phyloP scores from a whole-genome alignment of 2,888 invertebrate genomes.

The Drosophila paranaensis region DNA sequence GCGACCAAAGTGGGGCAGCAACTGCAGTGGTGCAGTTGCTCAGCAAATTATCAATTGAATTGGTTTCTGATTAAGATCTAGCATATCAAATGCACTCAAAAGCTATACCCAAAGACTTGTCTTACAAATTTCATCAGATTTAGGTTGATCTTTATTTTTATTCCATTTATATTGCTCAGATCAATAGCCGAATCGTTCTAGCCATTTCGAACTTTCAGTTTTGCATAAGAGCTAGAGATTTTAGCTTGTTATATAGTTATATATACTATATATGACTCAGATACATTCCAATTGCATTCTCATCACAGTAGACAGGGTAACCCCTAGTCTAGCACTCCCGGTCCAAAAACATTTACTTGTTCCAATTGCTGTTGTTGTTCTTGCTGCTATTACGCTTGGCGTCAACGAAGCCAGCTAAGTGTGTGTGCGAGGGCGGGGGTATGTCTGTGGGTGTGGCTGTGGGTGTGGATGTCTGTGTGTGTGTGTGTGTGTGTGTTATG shows the following conservation, averaged over 20 bases:
- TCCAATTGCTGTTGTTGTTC: constrained; percentile 8
- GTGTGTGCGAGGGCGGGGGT: constrained; percentile 12
- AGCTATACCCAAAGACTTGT: background rate
- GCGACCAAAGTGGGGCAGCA: background rate
- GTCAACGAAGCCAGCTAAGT: constrained; percentile 67
- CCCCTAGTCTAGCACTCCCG: background rate
- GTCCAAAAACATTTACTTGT: background rate
- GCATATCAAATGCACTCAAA: background rate
- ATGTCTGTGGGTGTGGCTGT: background rate
- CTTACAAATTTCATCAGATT: background rate
- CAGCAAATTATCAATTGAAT: background rate
- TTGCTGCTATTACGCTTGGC: constrained; percentile 50
- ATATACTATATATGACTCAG: no score
- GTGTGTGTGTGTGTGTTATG: constrained; percentile 33
- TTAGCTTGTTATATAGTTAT: background rate
- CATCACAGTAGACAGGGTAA: background rate
- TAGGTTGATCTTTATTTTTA: background rate
- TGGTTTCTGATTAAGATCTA: background rate
- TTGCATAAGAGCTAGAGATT: background rate
- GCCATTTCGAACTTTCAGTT: background rate
- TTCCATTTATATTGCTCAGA: background rate
- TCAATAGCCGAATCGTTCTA: background rate
- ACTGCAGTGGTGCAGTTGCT: background rate
- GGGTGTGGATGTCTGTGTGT: constrained; percentile 12
- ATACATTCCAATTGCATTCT: no score